These are phyloP conservation scores for Drosophila bipectinata DNA, from an alignment of 1,140 invertebrate genomes.

Conservation along the genomic window DNA sequence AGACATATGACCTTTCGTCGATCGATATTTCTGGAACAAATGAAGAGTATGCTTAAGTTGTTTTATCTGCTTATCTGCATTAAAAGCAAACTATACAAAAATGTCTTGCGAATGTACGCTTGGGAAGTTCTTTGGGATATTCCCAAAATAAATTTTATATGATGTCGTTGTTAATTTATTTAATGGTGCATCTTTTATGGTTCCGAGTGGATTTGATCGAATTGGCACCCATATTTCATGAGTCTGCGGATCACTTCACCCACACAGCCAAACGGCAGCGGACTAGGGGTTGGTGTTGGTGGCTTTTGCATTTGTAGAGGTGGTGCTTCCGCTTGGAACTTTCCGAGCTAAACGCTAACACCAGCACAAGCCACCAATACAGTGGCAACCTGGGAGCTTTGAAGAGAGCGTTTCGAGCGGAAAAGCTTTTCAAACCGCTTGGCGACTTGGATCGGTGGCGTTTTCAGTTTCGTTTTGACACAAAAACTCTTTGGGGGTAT, in stretches of 20 bases:
- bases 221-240: conserved; percentile 39
- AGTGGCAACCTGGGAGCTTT: conserved; percentile 43
- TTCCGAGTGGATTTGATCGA: conserved; percentile 16
- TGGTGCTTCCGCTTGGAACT: conserved; percentile 67
- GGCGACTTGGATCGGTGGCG: conserved; percentile 56
- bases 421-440: conserved; percentile 64
- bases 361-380: conserved; percentile 29
- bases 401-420: conserved; percentile 31
- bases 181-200: conserved; percentile 29
- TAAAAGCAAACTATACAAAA: conserved; percentile 30
- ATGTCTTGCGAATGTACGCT: neutral
- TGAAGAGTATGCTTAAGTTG: neutral
- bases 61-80: conserved; percentile 13
- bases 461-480: conserved; percentile 80
- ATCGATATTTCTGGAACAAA: conserved; percentile 13
- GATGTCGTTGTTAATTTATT: conserved; percentile 50
- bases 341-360: conserved; percentile 51
- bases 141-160: conserved; percentile 53
- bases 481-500: conserved; percentile 85
- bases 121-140: conserved; percentile 54
- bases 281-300: conserved; percentile 36
- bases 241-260: conserved; percentile 21
- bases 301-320: conserved; percentile 26
- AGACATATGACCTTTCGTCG: conserved; percentile 59
- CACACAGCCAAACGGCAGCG: conserved; percentile 28